A percentile compares a stretch with the other conserved stretches of the same genome.
These are phyloP conservation scores for Drosophila orosa DNA, from an alignment of 1,140 invertebrate species.

Conservation along the genomic window DNA sequence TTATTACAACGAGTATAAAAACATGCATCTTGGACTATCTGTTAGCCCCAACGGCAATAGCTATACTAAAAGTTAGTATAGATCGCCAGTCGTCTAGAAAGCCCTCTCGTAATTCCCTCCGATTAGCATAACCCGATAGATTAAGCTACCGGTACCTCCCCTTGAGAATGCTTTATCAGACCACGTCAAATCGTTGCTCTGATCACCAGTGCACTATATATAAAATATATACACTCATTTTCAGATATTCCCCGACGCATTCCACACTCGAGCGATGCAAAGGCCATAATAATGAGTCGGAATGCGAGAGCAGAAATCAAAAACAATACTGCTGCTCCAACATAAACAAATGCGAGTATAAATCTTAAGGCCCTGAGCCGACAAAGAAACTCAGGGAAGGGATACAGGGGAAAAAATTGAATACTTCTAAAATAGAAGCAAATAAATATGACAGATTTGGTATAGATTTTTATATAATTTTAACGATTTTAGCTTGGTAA, in stretches of 20 bases:
- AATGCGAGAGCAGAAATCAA: conserved; percentile 47
- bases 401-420: background rate
- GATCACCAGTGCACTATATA: background rate
- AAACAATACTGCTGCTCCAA: conserved; percentile 45
- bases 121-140: conserved; percentile 6
- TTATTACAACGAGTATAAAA: background rate
- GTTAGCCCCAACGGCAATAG: background rate
- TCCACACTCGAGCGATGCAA: conserved; percentile 48
- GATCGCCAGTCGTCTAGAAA: background rate
- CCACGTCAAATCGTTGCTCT: background rate
- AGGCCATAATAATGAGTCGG: conserved; percentile 71
- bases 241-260: conserved; percentile 18
- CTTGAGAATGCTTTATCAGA: background rate
- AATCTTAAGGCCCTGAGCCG: conserved; percentile 46
- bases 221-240: conserved; percentile 10
- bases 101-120: background rate
- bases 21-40: conserved; percentile 1
- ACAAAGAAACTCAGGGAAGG: conserved; percentile 14
- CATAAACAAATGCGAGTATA: conserved; percentile 76
- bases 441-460: background rate
- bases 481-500: background rate
- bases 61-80: background rate
- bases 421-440: background rate
- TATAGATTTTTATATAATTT: background rate
- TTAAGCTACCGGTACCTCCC: background rate